Evolutionary conservation across 92 coral and sea anemone genomes (phyloP).

Genomic region (Porites lobata): DNA sequence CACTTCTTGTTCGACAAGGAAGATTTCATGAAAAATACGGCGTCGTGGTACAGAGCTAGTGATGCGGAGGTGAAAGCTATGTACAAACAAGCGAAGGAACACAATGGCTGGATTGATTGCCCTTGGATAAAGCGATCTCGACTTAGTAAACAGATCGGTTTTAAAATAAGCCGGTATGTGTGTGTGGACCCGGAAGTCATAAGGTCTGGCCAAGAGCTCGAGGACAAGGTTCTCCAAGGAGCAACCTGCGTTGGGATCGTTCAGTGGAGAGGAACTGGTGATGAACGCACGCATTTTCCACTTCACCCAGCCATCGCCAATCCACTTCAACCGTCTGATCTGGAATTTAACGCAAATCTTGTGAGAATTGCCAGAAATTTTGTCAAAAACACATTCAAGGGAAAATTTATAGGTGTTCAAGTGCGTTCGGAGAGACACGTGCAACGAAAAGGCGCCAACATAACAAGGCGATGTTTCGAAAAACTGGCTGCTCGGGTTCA

Average conservation of each 20-base stretch:
- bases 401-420: conserved; percentile 85
- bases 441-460: conserved; percentile 81
- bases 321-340: conserved; percentile 79
- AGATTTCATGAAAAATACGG: conserved; percentile 59
- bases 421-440: conserved; percentile 95
- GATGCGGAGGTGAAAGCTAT: conserved; percentile 72
- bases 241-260: conserved; percentile 93
- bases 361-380: conserved; percentile 80
- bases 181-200: conserved; percentile 97
- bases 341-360: conserved; percentile 82
- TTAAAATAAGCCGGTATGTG: conserved; percentile 91
- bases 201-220: conserved; percentile 79
- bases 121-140: conserved; percentile 88
- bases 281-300: conserved; percentile 82
- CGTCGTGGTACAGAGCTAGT: conserved; percentile 84
- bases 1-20: conserved; percentile 88
- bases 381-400: conserved; percentile 65
- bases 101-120: conserved; percentile 92
- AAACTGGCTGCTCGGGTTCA: conserved; percentile 82
- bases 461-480: conserved; percentile 84
- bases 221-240: conserved; percentile 83
- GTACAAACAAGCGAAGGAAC: conserved; percentile 69
- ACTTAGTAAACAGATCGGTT: conserved; percentile 86
- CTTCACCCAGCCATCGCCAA: conserved; percentile 68
- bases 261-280: conserved; percentile 93